Evolutionary conservation across 2,113 vertebrate genomes (phyloP).

Genomic region (Antechinus flavipes): DNA sequence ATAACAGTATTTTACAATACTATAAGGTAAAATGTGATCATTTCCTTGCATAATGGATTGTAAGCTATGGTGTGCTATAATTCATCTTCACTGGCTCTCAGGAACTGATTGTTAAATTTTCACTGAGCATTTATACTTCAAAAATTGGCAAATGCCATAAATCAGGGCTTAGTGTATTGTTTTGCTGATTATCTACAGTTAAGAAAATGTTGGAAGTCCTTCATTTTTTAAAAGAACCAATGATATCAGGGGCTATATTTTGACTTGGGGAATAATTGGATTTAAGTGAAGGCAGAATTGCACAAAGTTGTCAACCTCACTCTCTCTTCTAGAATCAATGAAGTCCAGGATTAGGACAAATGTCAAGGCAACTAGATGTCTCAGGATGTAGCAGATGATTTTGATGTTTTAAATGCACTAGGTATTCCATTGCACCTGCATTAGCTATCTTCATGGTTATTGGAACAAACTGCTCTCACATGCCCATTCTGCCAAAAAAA

Average conservation of each 20-base stretch:
- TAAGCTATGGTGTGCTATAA: not conserved
- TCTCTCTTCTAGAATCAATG: too few species aligned
- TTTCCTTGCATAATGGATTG: slow-evolving; percentile 4
- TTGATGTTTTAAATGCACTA: not conserved
- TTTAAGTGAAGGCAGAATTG: too few species aligned
- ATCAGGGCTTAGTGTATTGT: not conserved
- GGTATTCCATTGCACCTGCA: not conserved
- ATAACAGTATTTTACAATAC: not conserved
- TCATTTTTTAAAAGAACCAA: too few species aligned
- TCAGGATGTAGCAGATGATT: not conserved
- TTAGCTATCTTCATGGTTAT: not conserved
- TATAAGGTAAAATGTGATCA: not conserved
- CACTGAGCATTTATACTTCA: not conserved
- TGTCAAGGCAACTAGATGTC: too few species aligned
- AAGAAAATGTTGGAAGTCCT: not conserved
- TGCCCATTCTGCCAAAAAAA: not conserved
- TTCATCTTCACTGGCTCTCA: not conserved
- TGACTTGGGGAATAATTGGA: too few species aligned
- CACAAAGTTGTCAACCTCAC: too few species aligned
- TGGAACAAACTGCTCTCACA: not conserved
- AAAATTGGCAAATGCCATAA: not conserved
- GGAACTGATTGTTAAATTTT: not conserved
- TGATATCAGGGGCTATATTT: too few species aligned
- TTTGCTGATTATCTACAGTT: not conserved
- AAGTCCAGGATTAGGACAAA: too few species aligned